These are phyloP conservation scores for Anastrepha ludens DNA, from an alignment of 1,140 invertebrate species.

Conservation along the genomic window DNA sequence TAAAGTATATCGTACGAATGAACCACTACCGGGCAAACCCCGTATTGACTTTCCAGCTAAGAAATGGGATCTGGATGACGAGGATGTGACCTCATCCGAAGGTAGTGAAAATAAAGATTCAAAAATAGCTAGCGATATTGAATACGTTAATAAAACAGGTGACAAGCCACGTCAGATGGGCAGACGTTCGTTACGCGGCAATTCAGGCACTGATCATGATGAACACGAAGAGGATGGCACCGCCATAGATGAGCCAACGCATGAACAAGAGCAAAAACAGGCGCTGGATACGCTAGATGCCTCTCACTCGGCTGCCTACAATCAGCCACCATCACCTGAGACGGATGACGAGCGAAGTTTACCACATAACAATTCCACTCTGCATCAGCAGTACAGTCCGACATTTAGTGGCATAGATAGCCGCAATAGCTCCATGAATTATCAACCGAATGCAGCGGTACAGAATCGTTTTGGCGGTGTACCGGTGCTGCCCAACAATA, in stretches of 20 bases:
- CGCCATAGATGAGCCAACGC: slow-evolving; percentile 55
- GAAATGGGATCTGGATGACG: slow-evolving; percentile 83
- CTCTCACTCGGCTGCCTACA: slow-evolving; percentile 66
- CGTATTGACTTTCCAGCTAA: slow-evolving; percentile 86
- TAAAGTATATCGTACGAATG: slow-evolving; percentile 86
- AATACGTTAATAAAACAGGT: slow-evolving; percentile 75
- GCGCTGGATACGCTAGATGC: slow-evolving; percentile 57
- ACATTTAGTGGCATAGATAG: slow-evolving; percentile 72
- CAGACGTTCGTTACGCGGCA: slow-evolving; percentile 74
- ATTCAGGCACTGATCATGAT: slow-evolving; percentile 74
- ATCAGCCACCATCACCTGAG: slow-evolving; percentile 69
- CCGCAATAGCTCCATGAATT: slow-evolving; percentile 68
- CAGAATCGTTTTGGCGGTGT: slow-evolving; percentile 71
- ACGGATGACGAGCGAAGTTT: slow-evolving; percentile 61
- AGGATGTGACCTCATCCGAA: slow-evolving; percentile 78
- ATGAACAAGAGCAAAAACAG: slow-evolving; percentile 62
- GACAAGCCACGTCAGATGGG: slow-evolving; percentile 75
- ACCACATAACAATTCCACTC: slow-evolving; percentile 58
- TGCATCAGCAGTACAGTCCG: slow-evolving; percentile 69
- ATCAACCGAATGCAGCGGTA: slow-evolving; percentile 63
- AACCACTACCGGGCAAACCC: slow-evolving; percentile 85
- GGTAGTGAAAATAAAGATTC: slow-evolving; percentile 77
- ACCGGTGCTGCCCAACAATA: slow-evolving; percentile 69
- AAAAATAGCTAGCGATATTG: slow-evolving; percentile 78
- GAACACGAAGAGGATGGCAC: slow-evolving; percentile 63